Evolutionary conservation across 2,113 vertebrate genomes (phyloP).

Genomic region (Leucopsar rothschildi): DNA sequence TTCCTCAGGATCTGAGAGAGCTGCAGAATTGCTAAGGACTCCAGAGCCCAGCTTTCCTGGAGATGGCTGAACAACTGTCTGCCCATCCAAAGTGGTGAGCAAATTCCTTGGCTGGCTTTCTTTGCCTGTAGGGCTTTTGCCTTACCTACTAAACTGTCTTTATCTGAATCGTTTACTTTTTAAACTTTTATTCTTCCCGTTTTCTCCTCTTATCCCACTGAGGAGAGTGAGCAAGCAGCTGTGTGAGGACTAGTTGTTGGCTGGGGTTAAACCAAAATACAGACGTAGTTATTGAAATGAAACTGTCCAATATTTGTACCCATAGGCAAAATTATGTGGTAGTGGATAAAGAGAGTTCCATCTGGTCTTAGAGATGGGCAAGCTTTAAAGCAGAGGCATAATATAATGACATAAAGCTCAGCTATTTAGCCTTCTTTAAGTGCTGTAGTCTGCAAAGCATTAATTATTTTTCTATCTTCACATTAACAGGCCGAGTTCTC

Average conservation of each 20-base stretch:
- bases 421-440: background rate
- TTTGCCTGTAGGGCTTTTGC: background rate
- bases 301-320: background rate
- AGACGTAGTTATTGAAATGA: background rate
- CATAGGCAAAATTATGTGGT: background rate
- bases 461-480: background rate
- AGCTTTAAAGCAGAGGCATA: background rate
- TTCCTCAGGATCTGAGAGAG: background rate
- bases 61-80: background rate
- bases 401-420: background rate
- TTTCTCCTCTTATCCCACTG: background rate
- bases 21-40: background rate
- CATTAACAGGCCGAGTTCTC: background rate
- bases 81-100: background rate
- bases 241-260: background rate
- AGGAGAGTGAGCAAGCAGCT: background rate
- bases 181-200: background rate
- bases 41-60: background rate
- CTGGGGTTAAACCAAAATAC: background rate
- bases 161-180: background rate
- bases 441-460: background rate
- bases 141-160: background rate
- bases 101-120: background rate
- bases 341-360: background rate
- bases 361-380: background rate